Evolutionary conservation across 2,888 invertebrate genomes (phyloP).

Genomic region (Troides aeacus): DNA sequence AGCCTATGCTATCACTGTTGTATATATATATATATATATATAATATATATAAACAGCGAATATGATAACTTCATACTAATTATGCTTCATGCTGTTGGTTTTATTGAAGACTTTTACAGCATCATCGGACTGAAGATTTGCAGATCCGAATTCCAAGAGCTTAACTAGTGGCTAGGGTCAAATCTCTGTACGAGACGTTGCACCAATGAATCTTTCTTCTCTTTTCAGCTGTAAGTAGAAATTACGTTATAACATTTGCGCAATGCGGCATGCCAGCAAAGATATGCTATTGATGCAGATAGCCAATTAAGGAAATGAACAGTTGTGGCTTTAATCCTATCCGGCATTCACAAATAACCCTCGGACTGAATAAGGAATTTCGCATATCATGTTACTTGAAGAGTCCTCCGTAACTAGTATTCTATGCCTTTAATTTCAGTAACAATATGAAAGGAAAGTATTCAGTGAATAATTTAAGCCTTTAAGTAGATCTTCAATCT

Average conservation of each 20-base stretch:
- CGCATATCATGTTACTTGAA: not conserved
- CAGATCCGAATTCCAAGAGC: too few species aligned
- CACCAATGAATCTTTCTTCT: not conserved
- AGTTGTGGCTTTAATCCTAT: slow-evolving; percentile 1
- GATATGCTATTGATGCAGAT: slow-evolving; percentile 1
- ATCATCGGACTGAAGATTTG: too few species aligned
- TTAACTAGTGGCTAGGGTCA: not conserved
- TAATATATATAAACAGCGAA: not conserved
- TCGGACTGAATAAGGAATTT: not conserved
- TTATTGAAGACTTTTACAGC: too few species aligned
- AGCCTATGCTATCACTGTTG: too few species aligned
- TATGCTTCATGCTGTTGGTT: not conserved
- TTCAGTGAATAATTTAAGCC: too few species aligned
- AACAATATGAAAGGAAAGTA: not conserved
- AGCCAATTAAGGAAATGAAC: slow-evolving; percentile 1
- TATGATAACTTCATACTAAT: not conserved
- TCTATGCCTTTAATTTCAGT: not conserved
- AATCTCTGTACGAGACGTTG: not conserved
- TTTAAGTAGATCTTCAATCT: not conserved
- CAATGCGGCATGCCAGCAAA: slow-evolving; percentile 1
- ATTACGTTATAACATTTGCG: not conserved
- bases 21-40: not conserved
- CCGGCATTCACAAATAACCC: not conserved
- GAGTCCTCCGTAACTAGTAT: not conserved
- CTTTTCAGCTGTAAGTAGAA: not conserved